Conservation (phyloP, 2,888 invertebrate genomes). For the Lycia hirtaria region DNA sequence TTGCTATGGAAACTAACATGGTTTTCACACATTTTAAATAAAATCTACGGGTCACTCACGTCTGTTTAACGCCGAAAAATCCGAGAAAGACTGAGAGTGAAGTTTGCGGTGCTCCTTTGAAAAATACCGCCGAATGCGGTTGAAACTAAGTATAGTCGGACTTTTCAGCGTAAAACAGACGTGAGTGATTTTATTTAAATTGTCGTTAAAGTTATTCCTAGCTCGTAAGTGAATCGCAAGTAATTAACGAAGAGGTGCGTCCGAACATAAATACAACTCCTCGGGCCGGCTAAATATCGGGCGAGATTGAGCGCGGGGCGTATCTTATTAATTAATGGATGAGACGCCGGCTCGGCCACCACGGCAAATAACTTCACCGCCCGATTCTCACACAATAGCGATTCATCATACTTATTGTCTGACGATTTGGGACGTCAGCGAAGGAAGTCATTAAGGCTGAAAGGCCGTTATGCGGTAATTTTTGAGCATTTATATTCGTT, state of each 20-base stretch:
- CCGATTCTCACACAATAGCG: constrained; percentile 78
- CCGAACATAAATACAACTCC: constrained; percentile 72
- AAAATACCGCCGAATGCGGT: too few species aligned
- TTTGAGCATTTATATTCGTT: constrained; percentile 63
- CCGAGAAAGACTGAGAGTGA: too few species aligned
- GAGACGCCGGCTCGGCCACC: constrained; percentile 73
- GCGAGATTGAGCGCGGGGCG: constrained; percentile 78
- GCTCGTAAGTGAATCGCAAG: constrained; percentile 71
- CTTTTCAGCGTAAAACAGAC: too few species aligned
- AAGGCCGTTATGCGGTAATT: constrained; percentile 64
- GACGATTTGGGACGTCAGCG: constrained; percentile 80
- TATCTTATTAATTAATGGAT: constrained; percentile 80
- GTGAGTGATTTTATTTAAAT: too few species aligned
- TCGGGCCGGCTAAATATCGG: constrained; percentile 68
- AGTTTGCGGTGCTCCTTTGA: too few species aligned
- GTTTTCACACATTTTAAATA: too few species aligned
- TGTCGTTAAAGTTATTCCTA: constrained; percentile 68
- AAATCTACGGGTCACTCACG: too few species aligned
- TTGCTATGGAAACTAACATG: too few species aligned
- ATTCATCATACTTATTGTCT: constrained; percentile 81
- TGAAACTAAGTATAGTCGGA: too few species aligned
- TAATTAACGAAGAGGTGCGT: constrained; percentile 77
- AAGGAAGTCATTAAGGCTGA: constrained; percentile 76
- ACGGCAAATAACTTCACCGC: constrained; percentile 67
- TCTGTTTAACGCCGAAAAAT: too few species aligned